phyloP scores from a whole-genome alignment of 2,113 vertebrate species.

The Falco punctatus region DNA sequence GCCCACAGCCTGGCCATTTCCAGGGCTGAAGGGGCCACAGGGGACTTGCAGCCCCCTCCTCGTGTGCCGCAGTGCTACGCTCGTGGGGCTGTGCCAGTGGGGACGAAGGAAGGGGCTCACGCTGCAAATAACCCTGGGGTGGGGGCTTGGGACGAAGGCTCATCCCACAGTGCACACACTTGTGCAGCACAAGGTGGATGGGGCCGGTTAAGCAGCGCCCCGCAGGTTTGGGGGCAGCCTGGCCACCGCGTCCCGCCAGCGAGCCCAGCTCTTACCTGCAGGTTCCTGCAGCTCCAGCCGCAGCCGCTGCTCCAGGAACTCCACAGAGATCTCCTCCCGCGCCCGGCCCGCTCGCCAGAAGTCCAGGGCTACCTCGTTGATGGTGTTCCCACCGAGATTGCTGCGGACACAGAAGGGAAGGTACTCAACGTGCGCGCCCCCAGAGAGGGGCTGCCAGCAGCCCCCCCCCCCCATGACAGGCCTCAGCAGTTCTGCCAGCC shows the following conservation, averaged over 20 bases:
- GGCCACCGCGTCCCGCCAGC: neutral
- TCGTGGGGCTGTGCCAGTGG: neutral
- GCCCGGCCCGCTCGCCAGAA: constrained; percentile 87
- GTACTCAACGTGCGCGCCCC: neutral
- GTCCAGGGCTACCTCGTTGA: constrained; percentile 88
- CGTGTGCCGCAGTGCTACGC: fast-evolving
- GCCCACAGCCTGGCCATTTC: neutral
- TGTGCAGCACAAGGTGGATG: fast-evolving
- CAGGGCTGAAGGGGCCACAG: neutral
- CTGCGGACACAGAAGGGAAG: constrained; percentile 64
- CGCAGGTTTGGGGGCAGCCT: neutral
- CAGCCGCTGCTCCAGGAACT: constrained; percentile 85
- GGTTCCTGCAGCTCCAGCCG: constrained; percentile 78
- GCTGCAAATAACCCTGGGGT: fast-evolving
- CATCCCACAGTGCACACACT: fast-evolving
- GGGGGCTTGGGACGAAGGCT: neutral
- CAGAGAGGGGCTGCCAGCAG: neutral
- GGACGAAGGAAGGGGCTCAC: neutral
- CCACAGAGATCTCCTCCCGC: constrained; percentile 89
- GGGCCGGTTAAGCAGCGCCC: neutral
- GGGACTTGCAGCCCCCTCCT: neutral
- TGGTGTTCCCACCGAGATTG: constrained; percentile 85
- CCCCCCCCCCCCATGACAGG: neutral
- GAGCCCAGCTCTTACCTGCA: constrained; percentile 68
- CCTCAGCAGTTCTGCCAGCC: neutral